phyloP scores from a whole-genome alignment of 2,113 vertebrate genomes.

The Melospiza georgiana region DNA sequence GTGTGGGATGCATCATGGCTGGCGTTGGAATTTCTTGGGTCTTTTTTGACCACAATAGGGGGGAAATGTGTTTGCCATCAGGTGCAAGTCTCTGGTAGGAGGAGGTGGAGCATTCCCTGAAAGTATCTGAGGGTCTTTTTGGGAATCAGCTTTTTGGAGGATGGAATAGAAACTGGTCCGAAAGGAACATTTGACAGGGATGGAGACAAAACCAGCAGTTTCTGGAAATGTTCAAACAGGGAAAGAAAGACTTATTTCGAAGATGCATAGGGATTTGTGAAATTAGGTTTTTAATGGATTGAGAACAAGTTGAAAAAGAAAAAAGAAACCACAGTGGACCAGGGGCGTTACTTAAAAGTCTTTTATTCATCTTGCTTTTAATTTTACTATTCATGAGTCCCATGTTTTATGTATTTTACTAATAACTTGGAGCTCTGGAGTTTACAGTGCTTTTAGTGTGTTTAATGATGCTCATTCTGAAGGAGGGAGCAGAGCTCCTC shows the following conservation, averaged over 20 bases:
- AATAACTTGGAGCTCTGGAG: not conserved
- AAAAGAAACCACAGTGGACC: not conserved
- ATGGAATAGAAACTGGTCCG: not conserved
- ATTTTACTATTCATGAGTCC: not conserved
- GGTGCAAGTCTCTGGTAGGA: not conserved
- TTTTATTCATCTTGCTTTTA: not conserved
- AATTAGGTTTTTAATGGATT: not conserved
- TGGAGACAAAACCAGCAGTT: not conserved
- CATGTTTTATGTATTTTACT: not conserved
- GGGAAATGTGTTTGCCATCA: not conserved
- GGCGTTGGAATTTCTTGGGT: rapidly evolving
- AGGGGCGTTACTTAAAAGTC: not conserved
- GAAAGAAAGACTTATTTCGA: not conserved
- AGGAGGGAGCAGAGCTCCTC: not conserved
- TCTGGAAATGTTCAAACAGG: not conserved
- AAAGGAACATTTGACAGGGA: not conserved
- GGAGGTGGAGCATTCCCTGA: not conserved
- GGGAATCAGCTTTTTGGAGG: not conserved
- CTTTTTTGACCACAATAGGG: rapidly evolving
- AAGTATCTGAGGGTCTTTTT: rapidly evolving
- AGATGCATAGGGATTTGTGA: not conserved
- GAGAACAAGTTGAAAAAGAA: not conserved
- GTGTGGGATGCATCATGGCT: not conserved
- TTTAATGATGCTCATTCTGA: rapidly evolving
- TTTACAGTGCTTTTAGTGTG: not conserved